Conservation (phyloP, 2,888 invertebrate genomes). For the Troides oblongomaculatus region DNA sequence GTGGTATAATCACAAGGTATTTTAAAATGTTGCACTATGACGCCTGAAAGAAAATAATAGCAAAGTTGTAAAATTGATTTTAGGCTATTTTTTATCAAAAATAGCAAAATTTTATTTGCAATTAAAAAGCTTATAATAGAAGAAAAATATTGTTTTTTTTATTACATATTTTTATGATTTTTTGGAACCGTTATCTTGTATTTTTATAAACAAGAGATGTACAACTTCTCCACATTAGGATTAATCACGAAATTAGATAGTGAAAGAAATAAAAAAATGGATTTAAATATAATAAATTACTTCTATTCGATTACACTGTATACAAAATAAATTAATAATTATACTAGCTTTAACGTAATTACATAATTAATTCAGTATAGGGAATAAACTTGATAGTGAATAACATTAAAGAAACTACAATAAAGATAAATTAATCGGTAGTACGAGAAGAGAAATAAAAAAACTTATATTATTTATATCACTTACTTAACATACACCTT, state of each 20-base stretch:
- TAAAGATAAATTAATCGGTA: slow-evolving; percentile 20
- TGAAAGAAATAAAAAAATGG: too few species aligned
- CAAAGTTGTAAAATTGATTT: neutral
- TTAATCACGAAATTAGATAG: too few species aligned
- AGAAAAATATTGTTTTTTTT: too few species aligned
- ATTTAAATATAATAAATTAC: neutral
- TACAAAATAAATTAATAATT: neutral
- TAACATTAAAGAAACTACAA: slow-evolving; percentile 3
- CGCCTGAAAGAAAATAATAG: neutral
- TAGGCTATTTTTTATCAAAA: too few species aligned
- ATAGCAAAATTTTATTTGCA: too few species aligned
- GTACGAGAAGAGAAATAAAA: slow-evolving; percentile 7
- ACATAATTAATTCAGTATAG: slow-evolving; percentile 12
- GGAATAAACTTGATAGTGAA: slow-evolving; percentile 6
- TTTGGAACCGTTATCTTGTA: too few species aligned
- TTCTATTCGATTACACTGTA: neutral
- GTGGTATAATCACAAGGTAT: too few species aligned
- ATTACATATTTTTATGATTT: too few species aligned
- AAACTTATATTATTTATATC: slow-evolving; percentile 17
- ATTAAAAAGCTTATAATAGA: too few species aligned
- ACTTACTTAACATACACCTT: slow-evolving; percentile 18
- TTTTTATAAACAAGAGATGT: too few species aligned
- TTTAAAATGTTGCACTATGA: neutral
- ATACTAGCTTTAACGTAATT: neutral
- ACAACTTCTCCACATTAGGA: too few species aligned